phyloP scores from a whole-genome alignment of 2,888 invertebrate genomes.

The Andrena chrysosceles region DNA sequence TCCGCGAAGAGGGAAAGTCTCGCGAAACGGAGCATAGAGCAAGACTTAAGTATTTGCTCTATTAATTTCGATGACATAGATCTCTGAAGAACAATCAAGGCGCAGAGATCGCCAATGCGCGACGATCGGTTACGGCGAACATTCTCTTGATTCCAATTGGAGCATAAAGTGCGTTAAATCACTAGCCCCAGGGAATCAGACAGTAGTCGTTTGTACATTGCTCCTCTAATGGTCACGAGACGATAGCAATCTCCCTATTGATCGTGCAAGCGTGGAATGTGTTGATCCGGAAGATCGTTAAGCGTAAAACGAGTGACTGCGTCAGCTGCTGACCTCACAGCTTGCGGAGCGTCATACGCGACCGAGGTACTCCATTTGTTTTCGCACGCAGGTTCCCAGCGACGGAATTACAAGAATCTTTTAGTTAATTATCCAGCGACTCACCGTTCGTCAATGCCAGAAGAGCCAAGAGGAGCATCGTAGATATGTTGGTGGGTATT shows the following conservation, averaged over 20 bases:
- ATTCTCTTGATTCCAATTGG: neutral
- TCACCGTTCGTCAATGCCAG: conserved; percentile 79
- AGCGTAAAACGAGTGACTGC: conserved; percentile 44
- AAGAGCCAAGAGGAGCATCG: conserved; percentile 75
- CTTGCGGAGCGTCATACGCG: conserved; percentile 19
- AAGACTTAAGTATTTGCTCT: neutral
- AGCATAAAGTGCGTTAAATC: neutral
- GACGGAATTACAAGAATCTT: neutral
- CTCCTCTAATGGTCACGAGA: neutral
- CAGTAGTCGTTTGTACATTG: neutral
- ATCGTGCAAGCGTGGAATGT: conserved; percentile 11
- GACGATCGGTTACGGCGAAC: neutral
- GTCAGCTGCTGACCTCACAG: conserved; percentile 57
- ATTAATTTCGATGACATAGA: neutral
- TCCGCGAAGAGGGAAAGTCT: neutral
- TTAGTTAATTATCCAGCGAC: conserved; percentile 51
- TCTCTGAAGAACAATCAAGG: neutral
- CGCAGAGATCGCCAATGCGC: too few species aligned
- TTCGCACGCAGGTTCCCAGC: neutral
- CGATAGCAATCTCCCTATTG: conserved; percentile 9
- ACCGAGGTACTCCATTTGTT: conserved; percentile 21
- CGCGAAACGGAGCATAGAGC: neutral
- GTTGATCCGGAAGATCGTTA: conserved; percentile 47
- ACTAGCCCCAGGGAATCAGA: neutral
- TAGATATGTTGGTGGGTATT: conserved; percentile 67